A percentile compares a stretch with the other conserved stretches of the same genome.
These are phyloP conservation scores for Epinephelus coioides DNA, from an alignment of 2,797 vertebrate genomes.

Conservation along the genomic window DNA sequence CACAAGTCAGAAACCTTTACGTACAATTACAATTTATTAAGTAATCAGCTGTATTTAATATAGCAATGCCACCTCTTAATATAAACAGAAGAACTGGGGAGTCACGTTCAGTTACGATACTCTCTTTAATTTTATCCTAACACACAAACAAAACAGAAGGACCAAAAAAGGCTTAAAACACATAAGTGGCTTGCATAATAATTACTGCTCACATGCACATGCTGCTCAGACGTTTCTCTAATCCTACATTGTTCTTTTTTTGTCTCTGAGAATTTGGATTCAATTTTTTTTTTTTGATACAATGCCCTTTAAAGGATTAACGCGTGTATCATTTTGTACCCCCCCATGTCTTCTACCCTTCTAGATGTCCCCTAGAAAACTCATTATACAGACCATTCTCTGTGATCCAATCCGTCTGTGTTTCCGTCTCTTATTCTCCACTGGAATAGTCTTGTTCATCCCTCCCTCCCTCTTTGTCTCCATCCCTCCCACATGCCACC, in stretches of 20 bases:
- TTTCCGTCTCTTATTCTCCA: constrained; percentile 52
- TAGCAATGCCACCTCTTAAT: not conserved
- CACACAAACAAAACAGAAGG: constrained; percentile 10
- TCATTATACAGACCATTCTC: constrained; percentile 58
- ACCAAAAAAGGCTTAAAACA: constrained; percentile 1
- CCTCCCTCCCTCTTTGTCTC: constrained; percentile 23
- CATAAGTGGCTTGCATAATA: not conserved
- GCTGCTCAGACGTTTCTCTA: not conserved
- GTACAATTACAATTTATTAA: not conserved
- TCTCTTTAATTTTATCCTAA: constrained; percentile 9
- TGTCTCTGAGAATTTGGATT: constrained; percentile 20
- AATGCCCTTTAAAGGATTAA: constrained; percentile 3
- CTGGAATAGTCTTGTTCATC: constrained; percentile 49
- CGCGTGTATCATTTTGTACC: constrained; percentile 22
- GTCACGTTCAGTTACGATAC: constrained; percentile 7
- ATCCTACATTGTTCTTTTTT: not conserved
- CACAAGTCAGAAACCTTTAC: no score
- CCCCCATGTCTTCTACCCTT: constrained; percentile 15
- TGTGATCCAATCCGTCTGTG: constrained; percentile 59
- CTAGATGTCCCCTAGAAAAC: constrained; percentile 43
- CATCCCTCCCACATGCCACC: constrained; percentile 70
- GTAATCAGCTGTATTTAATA: not conserved
- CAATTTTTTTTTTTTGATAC: not conserved
- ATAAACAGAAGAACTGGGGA: not conserved
- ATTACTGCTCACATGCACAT: not conserved